Conservation (phyloP, 2,888 invertebrate genomes). For the Eupithecia vulgata region DNA sequence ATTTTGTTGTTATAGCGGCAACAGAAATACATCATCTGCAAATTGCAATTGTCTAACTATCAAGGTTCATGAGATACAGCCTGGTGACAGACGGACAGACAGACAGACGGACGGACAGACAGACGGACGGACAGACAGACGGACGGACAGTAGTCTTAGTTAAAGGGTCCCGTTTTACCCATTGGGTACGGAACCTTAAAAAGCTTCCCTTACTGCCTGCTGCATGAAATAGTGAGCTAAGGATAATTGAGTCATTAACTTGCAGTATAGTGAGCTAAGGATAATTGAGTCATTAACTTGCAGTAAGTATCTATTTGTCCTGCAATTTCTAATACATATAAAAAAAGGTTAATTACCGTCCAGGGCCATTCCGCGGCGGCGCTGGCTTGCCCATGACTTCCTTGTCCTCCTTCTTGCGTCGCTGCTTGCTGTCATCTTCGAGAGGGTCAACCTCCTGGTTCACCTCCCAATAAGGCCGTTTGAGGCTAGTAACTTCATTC, state of each 20-base stretch:
- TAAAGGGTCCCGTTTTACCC: too few species aligned
- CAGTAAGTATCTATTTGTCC: neutral
- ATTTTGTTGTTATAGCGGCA: too few species aligned
- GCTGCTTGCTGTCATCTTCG: slow-evolving; percentile 88
- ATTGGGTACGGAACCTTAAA: too few species aligned
- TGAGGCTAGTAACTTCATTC: slow-evolving; percentile 63
- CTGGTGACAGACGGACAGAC: too few species aligned
- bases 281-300: neutral
- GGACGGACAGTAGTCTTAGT: too few species aligned
- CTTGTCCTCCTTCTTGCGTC: slow-evolving; percentile 87
- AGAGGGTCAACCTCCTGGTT: slow-evolving; percentile 80
- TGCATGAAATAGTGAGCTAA: neutral
- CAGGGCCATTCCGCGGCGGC: slow-evolving; percentile 64
- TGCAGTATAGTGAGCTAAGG: neutral
- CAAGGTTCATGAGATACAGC: too few species aligned
- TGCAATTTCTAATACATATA: neutral
- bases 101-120: too few species aligned
- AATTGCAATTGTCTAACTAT: too few species aligned
- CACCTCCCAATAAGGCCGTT: slow-evolving; percentile 74
- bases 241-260: too few species aligned
- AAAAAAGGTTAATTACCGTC: slow-evolving; percentile 59
- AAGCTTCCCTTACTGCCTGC: too few species aligned
- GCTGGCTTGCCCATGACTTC: slow-evolving; percentile 83
- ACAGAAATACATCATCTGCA: too few species aligned
- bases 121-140: too few species aligned